These are phyloP conservation scores for Sapayoa aenigma DNA, from an alignment of 2,113 vertebrate species.

Conservation along the genomic window DNA sequence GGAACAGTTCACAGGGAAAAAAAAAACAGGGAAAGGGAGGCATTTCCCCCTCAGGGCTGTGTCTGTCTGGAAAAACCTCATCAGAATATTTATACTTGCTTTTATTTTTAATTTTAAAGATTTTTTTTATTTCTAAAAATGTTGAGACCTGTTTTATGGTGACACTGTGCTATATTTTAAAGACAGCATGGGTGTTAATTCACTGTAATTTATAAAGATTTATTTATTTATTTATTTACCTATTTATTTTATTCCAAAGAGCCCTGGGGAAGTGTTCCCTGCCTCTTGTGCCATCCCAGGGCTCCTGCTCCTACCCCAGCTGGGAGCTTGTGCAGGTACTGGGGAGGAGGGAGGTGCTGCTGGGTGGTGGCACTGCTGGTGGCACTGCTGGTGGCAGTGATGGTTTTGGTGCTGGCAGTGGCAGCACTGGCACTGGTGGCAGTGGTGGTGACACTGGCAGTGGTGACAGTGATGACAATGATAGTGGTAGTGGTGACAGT, in stretches of 20 bases:
- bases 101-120: not conserved
- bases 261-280: accelerated
- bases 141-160: not conserved
- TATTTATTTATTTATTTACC: accelerated
- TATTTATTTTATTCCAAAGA: too few relatives aligned
- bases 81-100: accelerated
- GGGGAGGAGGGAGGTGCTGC: not conserved
- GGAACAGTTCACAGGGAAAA: not conserved
- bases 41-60: not conserved
- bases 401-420: too few relatives aligned
- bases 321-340: accelerated
- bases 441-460: not conserved
- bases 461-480: not conserved
- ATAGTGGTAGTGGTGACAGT: not conserved
- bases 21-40: not conserved
- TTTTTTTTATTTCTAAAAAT: accelerated
- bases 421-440: not conserved
- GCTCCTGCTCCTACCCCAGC: accelerated
- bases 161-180: accelerated
- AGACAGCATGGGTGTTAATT: accelerated
- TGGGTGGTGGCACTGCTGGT: too few relatives aligned
- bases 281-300: not conserved
- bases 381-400: accelerated
- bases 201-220: accelerated
- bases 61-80: too few relatives aligned